Conservation (phyloP, 2,888 invertebrate species). For the Zygogramma bicolorata region DNA sequence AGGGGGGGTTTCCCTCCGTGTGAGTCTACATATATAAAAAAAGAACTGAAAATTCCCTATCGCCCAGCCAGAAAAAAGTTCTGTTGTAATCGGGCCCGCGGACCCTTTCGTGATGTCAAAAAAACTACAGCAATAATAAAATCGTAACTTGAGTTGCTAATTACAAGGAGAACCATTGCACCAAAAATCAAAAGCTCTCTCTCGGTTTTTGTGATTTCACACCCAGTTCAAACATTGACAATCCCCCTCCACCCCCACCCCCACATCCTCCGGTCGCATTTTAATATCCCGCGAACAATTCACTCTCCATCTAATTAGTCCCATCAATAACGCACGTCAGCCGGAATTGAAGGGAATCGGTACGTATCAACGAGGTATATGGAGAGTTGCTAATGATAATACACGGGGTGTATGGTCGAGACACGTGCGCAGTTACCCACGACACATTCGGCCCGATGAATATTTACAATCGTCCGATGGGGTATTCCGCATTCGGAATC, state of each 20-base stretch:
- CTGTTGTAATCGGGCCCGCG: too few relatives aligned
- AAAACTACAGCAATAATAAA: too few relatives aligned
- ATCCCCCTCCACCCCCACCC: conserved; percentile 10
- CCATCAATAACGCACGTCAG: conserved; percentile 48
- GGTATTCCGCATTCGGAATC: conserved; percentile 9
- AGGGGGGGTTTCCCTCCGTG: too few relatives aligned
- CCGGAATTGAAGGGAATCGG: conserved; percentile 41
- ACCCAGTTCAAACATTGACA: background rate
- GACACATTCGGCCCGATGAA: conserved; percentile 45
- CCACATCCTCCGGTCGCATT: conserved; percentile 21
- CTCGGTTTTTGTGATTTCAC: background rate
- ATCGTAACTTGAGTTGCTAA: background rate
- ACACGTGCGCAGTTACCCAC: conserved; percentile 53
- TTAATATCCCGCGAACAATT: conserved; percentile 42
- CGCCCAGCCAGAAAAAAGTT: too few relatives aligned
- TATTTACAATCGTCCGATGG: conserved; percentile 46
- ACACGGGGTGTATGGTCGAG: conserved; percentile 42
- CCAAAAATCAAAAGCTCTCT: too few relatives aligned
- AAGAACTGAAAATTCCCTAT: too few relatives aligned
- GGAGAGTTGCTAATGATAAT: conserved; percentile 43
- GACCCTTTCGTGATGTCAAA: too few relatives aligned
- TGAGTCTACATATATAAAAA: too few relatives aligned
- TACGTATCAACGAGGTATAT: conserved; percentile 35
- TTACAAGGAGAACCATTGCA: too few relatives aligned
- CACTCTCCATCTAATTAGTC: conserved; percentile 43